Conservation (phyloP, 1,140 invertebrate species). For the Harlomillsia oculata region DNA sequence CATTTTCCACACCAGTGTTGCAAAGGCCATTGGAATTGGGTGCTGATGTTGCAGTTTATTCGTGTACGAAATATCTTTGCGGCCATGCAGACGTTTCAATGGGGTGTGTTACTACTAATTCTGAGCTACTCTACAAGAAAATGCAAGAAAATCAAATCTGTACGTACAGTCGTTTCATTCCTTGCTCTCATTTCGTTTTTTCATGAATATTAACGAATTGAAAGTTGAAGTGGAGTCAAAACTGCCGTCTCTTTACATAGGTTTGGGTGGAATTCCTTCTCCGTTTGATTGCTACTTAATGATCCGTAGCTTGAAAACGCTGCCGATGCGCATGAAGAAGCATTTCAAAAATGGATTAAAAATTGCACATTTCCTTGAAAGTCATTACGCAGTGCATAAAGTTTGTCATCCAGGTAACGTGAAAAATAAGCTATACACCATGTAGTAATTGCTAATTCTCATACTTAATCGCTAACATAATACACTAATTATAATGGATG, state of each 20-base stretch:
- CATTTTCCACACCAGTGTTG: slow-evolving; percentile 80
- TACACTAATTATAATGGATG: too few relatives aligned
- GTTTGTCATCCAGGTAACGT: slow-evolving; percentile 51
- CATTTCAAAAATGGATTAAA: slow-evolving; percentile 51
- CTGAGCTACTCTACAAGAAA: slow-evolving; percentile 43
- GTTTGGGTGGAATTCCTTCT: slow-evolving; percentile 51
- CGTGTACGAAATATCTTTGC: slow-evolving; percentile 61
- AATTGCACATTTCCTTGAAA: slow-evolving; percentile 51
- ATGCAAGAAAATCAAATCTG: slow-evolving; percentile 52
- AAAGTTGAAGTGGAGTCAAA: background rate
- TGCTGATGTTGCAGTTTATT: slow-evolving; percentile 56
- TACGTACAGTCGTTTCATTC: slow-evolving; percentile 33
- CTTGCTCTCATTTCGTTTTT: background rate
- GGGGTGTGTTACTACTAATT: slow-evolving; percentile 48
- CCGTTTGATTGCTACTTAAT: slow-evolving; percentile 58
- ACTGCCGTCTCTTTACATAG: slow-evolving; percentile 20
- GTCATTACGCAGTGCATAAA: slow-evolving; percentile 46
- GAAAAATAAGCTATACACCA: background rate
- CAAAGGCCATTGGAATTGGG: slow-evolving; percentile 53
- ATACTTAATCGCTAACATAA: too few relatives aligned
- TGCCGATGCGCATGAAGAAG: slow-evolving; percentile 51
- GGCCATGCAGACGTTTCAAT: slow-evolving; percentile 60
- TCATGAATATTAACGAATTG: background rate
- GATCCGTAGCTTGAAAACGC: slow-evolving; percentile 52
- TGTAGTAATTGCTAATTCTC: background rate